phyloP scores from a whole-genome alignment of 2,797 vertebrate species.

The Etheostoma perlongum region DNA sequence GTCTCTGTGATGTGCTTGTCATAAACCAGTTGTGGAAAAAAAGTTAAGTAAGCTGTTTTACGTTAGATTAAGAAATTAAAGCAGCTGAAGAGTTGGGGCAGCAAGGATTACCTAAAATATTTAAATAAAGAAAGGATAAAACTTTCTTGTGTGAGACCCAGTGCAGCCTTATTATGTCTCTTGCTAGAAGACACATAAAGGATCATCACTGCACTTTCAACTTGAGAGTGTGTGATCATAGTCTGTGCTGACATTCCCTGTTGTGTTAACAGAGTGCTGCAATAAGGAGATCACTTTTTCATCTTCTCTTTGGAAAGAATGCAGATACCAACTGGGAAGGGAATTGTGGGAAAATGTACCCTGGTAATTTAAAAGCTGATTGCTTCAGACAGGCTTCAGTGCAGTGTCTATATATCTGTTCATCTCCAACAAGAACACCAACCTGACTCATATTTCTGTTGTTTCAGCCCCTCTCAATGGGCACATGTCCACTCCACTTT shows the following conservation, averaged over 20 bases:
- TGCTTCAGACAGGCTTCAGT: constrained; percentile 56
- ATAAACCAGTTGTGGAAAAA: not conserved
- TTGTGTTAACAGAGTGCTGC: constrained; percentile 65
- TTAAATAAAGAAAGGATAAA: not conserved
- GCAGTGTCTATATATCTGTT: constrained; percentile 38
- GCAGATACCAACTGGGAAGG: constrained; percentile 65
- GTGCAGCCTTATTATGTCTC: not conserved
- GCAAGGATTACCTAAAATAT: not conserved
- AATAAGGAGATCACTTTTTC: constrained; percentile 73
- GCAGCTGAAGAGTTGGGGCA: not conserved
- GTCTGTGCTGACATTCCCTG: constrained; percentile 57
- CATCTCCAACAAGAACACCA: constrained; percentile 30
- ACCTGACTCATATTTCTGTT: constrained; percentile 46
- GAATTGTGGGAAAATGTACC: constrained; percentile 74
- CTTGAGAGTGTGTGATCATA: constrained; percentile 40
- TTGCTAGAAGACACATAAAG: constrained; percentile 1
- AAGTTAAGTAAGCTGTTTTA: not conserved
- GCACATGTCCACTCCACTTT: constrained; percentile 22
- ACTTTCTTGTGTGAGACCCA: not conserved
- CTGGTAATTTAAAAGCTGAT: constrained; percentile 65
- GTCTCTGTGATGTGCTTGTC: not conserved
- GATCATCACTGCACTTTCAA: constrained; percentile 26
- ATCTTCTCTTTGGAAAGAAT: constrained; percentile 64
- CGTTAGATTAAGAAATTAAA: not conserved
- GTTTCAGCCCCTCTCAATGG: constrained; percentile 28